A percentile compares a stretch with the other conserved stretches of the same genome.
Evolutionary conservation across 1,140 invertebrate species (phyloP).

Genomic region (Platyscapa corneri): DNA sequence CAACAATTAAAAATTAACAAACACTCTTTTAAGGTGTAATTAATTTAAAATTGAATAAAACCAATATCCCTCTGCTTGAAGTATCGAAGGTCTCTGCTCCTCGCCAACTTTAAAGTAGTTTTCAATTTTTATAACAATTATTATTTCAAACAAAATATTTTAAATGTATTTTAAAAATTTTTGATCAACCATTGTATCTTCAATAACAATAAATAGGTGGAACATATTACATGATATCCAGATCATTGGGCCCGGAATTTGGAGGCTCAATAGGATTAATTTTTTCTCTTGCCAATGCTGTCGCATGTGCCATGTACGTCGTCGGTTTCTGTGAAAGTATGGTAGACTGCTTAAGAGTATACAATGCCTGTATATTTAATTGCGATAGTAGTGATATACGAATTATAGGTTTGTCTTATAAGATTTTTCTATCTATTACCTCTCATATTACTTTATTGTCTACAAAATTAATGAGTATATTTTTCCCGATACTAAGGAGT

Average conservation of each 20-base stretch:
- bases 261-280: constrained; percentile 92
- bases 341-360: constrained; percentile 77
- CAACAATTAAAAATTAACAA: no score
- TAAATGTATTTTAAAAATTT: no score
- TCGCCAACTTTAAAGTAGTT: no score
- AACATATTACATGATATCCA: constrained; percentile 98
- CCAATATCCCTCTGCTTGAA: no score
- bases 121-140: no score
- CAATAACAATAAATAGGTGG: constrained; percentile 80
- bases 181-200: no score
- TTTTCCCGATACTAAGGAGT: constrained; percentile 61
- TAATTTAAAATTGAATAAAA: no score
- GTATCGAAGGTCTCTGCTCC: no score
- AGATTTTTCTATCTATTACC: not conserved
- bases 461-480: not conserved
- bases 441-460: not conserved
- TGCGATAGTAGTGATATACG: constrained; percentile 77
- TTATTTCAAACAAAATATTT: no score
- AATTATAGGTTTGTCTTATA: constrained; percentile 68
- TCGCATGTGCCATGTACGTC: constrained; percentile 98
- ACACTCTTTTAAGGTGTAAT: no score
- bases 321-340: constrained; percentile 98
- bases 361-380: constrained; percentile 77
- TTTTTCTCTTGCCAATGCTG: constrained; percentile 94
- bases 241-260: constrained; percentile 96